Conservation (phyloP, 2,113 vertebrate species). For the Mellivora capensis region DNA sequence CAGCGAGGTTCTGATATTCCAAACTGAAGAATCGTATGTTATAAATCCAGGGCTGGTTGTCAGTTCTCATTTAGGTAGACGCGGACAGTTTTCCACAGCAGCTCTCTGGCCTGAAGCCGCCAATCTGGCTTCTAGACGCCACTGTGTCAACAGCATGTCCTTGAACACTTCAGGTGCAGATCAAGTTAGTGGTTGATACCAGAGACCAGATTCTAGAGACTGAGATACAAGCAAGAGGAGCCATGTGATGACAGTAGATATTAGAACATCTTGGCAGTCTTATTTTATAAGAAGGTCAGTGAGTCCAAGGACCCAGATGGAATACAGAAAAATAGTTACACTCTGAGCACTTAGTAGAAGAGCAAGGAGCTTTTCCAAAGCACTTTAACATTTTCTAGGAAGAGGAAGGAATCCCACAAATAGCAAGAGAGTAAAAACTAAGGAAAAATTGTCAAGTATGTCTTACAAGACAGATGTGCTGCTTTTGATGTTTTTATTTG, state of each 20-base stretch:
- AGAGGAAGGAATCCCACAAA: neutral
- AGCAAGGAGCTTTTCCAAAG: neutral
- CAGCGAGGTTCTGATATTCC: constrained; percentile 75
- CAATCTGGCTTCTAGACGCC: constrained; percentile 81
- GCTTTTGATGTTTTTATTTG: neutral
- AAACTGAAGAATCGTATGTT: constrained; percentile 80
- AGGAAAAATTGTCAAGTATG: neutral
- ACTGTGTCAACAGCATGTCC: constrained; percentile 83
- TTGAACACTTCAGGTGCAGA: constrained; percentile 86
- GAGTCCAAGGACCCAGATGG: neutral
- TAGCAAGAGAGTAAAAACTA: neutral
- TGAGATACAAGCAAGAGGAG: neutral
- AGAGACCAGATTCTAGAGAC: constrained; percentile 44
- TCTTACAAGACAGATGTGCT: neutral
- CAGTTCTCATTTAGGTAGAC: constrained; percentile 87
- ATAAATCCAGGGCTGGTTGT: constrained; percentile 81
- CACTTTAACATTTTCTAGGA: neutral
- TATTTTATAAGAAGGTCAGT: neutral
- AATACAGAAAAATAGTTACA: neutral
- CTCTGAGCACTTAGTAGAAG: neutral
- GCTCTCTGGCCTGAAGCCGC: constrained; percentile 86
- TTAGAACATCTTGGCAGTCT: neutral
- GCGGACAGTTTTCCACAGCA: constrained; percentile 82
- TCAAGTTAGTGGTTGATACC: constrained; percentile 74
- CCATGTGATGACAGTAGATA: rapidly evolving